phyloP scores from a whole-genome alignment of 2,797 vertebrate species.

The Phoeniculus purpureus region DNA sequence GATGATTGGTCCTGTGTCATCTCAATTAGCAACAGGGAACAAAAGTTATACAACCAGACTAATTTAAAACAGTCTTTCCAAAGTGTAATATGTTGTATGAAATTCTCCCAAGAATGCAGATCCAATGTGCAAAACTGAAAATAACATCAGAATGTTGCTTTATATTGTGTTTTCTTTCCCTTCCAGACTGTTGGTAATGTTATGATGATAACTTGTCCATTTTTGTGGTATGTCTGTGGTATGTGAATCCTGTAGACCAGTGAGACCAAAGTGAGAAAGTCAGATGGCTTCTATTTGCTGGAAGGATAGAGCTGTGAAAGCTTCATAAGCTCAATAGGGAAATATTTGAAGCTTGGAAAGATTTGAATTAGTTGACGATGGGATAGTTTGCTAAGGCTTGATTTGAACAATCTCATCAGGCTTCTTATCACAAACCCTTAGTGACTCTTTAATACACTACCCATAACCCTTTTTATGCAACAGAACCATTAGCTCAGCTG shows the following conservation, averaged over 20 bases:
- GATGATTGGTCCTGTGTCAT: background rate
- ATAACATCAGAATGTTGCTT: background rate
- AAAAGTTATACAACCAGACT: background rate
- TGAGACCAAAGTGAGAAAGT: background rate
- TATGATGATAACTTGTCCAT: background rate
- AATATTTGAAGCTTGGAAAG: background rate
- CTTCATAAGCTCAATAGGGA: background rate
- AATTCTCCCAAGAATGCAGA: background rate
- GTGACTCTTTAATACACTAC: background rate
- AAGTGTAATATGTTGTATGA: background rate
- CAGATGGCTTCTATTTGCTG: background rate
- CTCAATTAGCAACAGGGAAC: background rate
- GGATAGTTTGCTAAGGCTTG: background rate
- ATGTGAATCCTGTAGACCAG: background rate
- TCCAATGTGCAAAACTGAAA: background rate
- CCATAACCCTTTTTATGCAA: background rate
- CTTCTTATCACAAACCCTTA: background rate
- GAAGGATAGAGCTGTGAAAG: background rate
- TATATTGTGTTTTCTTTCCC: background rate
- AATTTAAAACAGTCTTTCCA: background rate
- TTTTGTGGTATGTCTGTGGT: background rate
- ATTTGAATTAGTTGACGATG: background rate
- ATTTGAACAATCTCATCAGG: background rate
- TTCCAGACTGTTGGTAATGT: background rate
- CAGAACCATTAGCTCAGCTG: slow-evolving; percentile 17